Percentiles rank a stretch among this genome's conserved stretches.
phyloP scores from a whole-genome alignment of 2,113 vertebrate genomes.

The Epinephelus moara region DNA sequence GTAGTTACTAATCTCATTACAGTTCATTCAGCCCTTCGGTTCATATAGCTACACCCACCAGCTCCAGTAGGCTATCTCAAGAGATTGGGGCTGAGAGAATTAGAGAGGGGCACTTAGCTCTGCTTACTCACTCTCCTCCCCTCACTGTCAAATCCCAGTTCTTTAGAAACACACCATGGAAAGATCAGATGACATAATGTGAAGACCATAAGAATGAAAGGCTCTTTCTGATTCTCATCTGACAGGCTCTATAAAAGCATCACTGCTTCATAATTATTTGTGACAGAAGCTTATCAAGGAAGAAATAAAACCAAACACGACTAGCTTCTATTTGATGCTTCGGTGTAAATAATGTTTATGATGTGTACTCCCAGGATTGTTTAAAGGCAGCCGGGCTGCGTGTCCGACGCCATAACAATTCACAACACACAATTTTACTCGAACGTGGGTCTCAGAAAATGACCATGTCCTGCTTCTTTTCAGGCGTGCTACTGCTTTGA shows the following conservation, averaged over 20 bases:
- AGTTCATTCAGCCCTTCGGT: conserved; percentile 65
- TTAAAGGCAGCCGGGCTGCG: background rate
- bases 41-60: conserved; percentile 64
- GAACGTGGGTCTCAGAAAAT: conserved; percentile 6
- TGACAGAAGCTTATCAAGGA: conserved; percentile 5
- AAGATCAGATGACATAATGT: conserved; percentile 65
- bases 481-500: conserved; percentile 45
- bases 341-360: background rate
- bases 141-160: conserved; percentile 56
- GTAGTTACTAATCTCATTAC: conserved; percentile 76
- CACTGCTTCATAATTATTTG: conserved; percentile 18
- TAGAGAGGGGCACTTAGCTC: conserved; percentile 74
- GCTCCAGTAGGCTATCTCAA: conserved; percentile 60
- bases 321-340: conserved; percentile 4
- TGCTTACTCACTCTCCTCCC: conserved; percentile 56
- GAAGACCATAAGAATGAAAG: conserved; percentile 28
- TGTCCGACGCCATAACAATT: conserved; percentile 21
- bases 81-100: conserved; percentile 70
- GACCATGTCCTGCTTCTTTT: conserved; percentile 43
- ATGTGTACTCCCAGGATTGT: background rate
- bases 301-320: background rate
- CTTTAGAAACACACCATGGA: conserved; percentile 53
- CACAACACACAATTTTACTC: conserved; percentile 21
- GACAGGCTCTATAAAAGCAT: conserved; percentile 33
- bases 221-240: conserved; percentile 49